Evolutionary conservation across 1,140 invertebrate genomes (phyloP), one percentile per base, ranked within the genome.

Genomic region (Meloidogyne chitwoodi): DNA sequence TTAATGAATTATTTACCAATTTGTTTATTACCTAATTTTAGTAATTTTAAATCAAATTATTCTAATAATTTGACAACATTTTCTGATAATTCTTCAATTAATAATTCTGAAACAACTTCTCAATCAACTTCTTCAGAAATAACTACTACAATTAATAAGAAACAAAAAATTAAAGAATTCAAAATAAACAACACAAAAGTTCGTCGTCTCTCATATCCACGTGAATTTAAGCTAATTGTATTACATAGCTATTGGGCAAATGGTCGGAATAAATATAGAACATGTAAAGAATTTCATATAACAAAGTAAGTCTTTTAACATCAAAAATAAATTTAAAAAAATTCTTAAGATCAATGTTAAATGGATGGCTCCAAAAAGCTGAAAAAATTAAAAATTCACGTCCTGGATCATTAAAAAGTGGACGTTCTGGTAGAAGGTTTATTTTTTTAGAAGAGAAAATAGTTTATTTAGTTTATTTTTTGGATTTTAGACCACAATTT

Each of bases 181-280:
- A 22, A 22, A 56, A n/a, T 38, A 38, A 10, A n/a, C 10, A 8
- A 5, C 62, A 29, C 19, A 27, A 74, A 48, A 34, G 41, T 77
- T 16, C 81, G 77, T 48, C 73, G 82, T 16, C 76, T 83, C 62
- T 80, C 77, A 24, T 83, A 83, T 67, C 83, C 82, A 2, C 68
- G 82, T 19, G 82, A 83, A 66, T 83, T 83, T 66, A 83, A 83
- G 24, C 78, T 83, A 34, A 76, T 83, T 71, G 82, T 83, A 6
- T 69, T 83, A 48, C 69, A 84, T 24, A 79, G 81, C 65, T 83
- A 77, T 75, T 71, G 83, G 71, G 63, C 68, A 26, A 83, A 83
- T 56, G 80, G 83, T 0, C 75, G 75, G 22, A 83, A 83, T 63
- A 83, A 83, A 65, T 83, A 84, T 69, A 64, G 81, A 48, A 83